These are phyloP conservation scores for Eudorcas thomsonii DNA, from an alignment of 2,113 vertebrate species.

Conservation along the genomic window DNA sequence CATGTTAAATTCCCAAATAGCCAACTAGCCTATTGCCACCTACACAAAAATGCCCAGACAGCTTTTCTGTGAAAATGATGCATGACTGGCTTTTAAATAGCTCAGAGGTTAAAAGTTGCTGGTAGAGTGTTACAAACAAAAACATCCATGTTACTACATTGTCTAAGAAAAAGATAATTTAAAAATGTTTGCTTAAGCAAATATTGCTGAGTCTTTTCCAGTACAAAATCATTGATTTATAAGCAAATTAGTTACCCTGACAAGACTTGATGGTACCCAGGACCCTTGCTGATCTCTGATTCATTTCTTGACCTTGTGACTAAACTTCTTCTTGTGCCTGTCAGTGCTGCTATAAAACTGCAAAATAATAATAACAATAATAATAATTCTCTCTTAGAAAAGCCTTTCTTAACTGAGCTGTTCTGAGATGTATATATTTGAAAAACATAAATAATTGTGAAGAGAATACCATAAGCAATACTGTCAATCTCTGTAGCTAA, in stretches of 20 bases:
- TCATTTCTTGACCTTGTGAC: background rate
- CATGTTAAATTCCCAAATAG: background rate
- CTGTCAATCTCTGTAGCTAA: background rate
- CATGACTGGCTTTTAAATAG: background rate
- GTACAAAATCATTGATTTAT: fast-evolving
- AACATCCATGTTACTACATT: background rate
- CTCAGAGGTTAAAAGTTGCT: background rate
- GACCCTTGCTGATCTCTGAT: background rate
- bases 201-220: background rate
- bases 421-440: background rate
- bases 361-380: background rate
- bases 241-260: background rate
- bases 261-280: background rate
- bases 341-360: slow-evolving; percentile 50
- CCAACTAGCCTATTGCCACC: background rate
- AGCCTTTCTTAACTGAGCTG: background rate
- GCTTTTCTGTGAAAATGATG: background rate
- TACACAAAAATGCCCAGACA: background rate
- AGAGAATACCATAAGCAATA: background rate
- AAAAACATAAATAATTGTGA: background rate
- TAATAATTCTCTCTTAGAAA: background rate
- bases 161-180: slow-evolving; percentile 34
- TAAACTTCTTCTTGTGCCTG: slow-evolving; percentile 20
- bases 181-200: background rate
- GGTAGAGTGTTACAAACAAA: background rate